Base-by-base conservation (phyloP, 92 coral and sea anemone species). In the Paramuricea clavata region DNA sequence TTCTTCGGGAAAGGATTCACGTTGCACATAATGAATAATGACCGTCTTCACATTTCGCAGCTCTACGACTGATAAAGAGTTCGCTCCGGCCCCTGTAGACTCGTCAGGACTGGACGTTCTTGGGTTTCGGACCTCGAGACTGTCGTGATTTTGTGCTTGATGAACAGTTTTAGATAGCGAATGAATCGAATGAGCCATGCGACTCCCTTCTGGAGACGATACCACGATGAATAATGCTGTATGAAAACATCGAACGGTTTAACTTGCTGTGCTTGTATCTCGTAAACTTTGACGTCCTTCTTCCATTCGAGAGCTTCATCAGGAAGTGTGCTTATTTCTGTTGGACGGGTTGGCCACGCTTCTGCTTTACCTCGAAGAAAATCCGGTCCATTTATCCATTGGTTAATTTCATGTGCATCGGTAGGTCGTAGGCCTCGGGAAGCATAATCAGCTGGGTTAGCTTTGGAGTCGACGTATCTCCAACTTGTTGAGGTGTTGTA, bases 341-440 rank as follows among this genome's bases (percentile, higher is more conserved):
- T 36, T 0, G 81, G 81, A 16, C 62, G 27, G 62, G 30, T 12
- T 25, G 54, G 81, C 59, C 81, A 42, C 3, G 6, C 28, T 49
- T 43, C n/a, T 75, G 44, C 81, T 28, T 75, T 31, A 30, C 62
- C 62, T 27, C 34, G 60, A 2, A 75, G 81, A 21, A 75, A 75
- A 2, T 43, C 61, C 26, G 81, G 81, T 21, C 81, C 81, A 12
- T 75, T 75, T 3, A 49, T 75, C 81, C 81, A 75, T 6, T 75
- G 62, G 36, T 75, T 21, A n/a, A 42, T 75, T n/a, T 42, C 61
- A 43, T 49, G 61, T 8, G 32, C 22, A 17, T 75, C 81, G 39
- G 39, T 75, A 0, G 59, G 81, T 43, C 62, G 81, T 62, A 75
- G 12, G 25, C 81, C 81, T 25, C 81, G 36, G 2, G 81, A 75